Evolutionary conservation across 2,797 vertebrate species (phyloP), one percentile per base, ranked within the genome.

Genomic region (Chromobotia macracanthus): DNA sequence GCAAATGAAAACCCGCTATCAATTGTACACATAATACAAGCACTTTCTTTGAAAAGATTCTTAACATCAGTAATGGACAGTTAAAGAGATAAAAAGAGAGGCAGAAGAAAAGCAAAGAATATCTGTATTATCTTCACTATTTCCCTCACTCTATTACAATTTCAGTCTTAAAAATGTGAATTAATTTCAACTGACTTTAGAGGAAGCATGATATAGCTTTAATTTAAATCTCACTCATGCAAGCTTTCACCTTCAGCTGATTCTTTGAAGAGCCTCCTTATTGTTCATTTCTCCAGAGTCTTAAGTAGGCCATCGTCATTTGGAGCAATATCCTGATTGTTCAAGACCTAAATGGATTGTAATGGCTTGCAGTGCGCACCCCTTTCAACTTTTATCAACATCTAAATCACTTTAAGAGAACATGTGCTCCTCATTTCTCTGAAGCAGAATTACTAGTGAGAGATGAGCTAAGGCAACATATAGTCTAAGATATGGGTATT

Each of bases 311-410:
- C 75, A 75, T 38, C 15, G 53, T 50, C 60, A 66, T 77, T 66
- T 61, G 50, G 28, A 65, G 73, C 65, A 79, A 68, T 79, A 73
- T 72, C 69, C 80, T 78, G 73, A 87, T 82, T 60, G 68, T 82
- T 86, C 23, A 72, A 78, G 55, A 55, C 81, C 18, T 41, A 79
- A 84, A 80, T 74, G 51, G 19, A 53, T 81, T 67, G 35, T 74
- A 50, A 64, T 80, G 53, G 79, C 53, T 63, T 77, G 51, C 72
- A 38, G 64, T 28, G 83, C 28, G 38, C n/a, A 72, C 1, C 28
- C 53, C 15, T 87, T 85, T 72, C 72, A 58, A 64, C 16, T 72
- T 78, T 73, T 58, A 58, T 65, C 64, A 80, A 48, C 63, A 72
- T 71, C 65, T 61, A 63, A 64, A 44, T 81, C 67, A 70, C 60